Base-by-base conservation (phyloP, 2,113 vertebrate genomes). In the Petrocephalus microphthalmus region DNA sequence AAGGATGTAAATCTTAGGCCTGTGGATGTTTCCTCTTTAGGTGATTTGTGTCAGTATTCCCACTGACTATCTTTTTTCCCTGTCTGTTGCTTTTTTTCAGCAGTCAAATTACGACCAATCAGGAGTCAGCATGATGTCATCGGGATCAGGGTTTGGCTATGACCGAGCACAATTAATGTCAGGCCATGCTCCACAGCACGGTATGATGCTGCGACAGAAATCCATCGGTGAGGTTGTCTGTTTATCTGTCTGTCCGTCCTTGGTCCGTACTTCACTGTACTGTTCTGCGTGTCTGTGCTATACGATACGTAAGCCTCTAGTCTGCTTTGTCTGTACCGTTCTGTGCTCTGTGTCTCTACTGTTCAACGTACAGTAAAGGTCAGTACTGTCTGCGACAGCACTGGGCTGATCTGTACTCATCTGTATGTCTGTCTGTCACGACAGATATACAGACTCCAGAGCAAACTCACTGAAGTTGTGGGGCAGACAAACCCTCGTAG, bases 121-220 rank as follows among this genome's bases (percentile, higher is more conserved):
- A 45, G 94, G 96, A 88, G 92, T 94, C 74, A 91, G 89, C 64
- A 71, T 95, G 92, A 93, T 93, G 88, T 94, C 95, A 88, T 91
- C 94, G 49, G 95, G 94, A 91, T 89, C 93, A 71, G 96, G 95
- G 87, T 95, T 97, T 89, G 94, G 93, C 89, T 97, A 96, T 82
- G 97, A 97, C 89, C 96, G 97, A 54, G 96, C 96, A 52, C 96
- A 97, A 37, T 98, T 96, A 91, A 95, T 97, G 91, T 95, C 97
- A 88, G 94, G 96, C 11, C 96, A 96, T n/a, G 93, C 95, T 67
- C 90, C 94, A 53, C 96, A 95, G 89, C 97, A 96, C 88, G 95
- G 97, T 22, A 95, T 96, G 92, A 96, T 98, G 93, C 93, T 96
- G 92, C 95, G 97, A 5, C 97, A 98, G 89, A 98, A 98, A 92